Base-by-base conservation (phyloP, 1,140 invertebrate species). In the Sitodiplosis mosellana region DNA sequence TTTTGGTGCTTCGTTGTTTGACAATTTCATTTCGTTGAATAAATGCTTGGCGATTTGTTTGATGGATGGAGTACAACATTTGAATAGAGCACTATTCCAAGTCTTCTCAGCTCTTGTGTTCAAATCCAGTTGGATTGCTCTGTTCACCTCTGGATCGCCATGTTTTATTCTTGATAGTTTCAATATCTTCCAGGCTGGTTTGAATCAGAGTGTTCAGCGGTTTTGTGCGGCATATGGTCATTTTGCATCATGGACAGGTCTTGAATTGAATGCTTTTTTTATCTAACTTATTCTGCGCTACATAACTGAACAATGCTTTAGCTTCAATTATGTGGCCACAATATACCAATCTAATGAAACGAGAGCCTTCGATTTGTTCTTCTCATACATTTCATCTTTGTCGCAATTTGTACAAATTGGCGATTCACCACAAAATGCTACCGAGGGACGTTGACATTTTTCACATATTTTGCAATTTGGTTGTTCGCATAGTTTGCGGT, bases 341-440 rank as follows among this genome's bases (percentile, higher is more conserved):
- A 56, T 82, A 77, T 54, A 73, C 61, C 17, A 83, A 57, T 34
- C 66, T 54, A 40, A 83, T 64, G 58, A 80, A 78, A 49, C 72
- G 74, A n/a, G 70, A 71, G 54, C 73, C 55, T 4, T 61, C 63
- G 0, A n/a, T n/a, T n/a, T n/a, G n/a, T n/a, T n/a, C n/a, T n/a
- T n/a, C n/a, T n/a, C n/a, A n/a, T n/a, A n/a, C n/a, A 77, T 54
- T 53, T 69, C 58, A 8, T 73, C 67, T 18, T 58, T 54, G 50
- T 74, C 50, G 50, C 68, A 70, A 48, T 60, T 53, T 34, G 58
- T 52, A 53, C 68, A 70, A 7, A 66, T 45, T 14, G 57, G 69
- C 63, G 59, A 68, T 54, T 81, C 78, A 3, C 75, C 75, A 59
- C 78, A 80, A 48, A 74, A 69, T n/a, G 75, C 76, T 51, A 69